phyloP scores from a whole-genome alignment of 2,797 vertebrate genomes.

The Sebastes taczanowskii region DNA sequence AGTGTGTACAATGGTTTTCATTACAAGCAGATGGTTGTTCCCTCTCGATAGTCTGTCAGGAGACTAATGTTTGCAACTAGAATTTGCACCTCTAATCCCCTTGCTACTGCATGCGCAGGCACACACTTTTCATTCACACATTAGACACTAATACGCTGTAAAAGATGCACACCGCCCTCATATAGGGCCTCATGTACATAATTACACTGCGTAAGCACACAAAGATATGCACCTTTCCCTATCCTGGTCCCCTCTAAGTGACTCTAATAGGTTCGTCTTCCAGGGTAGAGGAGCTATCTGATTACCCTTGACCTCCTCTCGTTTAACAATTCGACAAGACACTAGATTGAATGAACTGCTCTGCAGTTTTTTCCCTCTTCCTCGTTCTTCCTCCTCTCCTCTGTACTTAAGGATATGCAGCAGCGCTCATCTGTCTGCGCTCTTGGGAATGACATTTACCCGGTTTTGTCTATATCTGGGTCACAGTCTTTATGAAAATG shows the following conservation, averaged over 20 bases:
- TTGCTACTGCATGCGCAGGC: neutral
- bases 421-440: slow-evolving; percentile 26
- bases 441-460: slow-evolving; percentile 50
- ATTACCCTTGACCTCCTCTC: slow-evolving; percentile 62
- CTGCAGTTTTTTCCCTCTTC: neutral
- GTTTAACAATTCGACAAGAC: slow-evolving; percentile 30
- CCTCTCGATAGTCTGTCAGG: neutral
- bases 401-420: slow-evolving; percentile 27
- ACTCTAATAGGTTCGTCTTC: slow-evolving; percentile 41
- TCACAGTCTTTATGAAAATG: slow-evolving; percentile 59
- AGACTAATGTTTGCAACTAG: neutral
- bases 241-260: slow-evolving; percentile 30
- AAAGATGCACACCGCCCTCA: neutral
- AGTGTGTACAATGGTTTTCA: neutral
- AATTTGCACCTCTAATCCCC: slow-evolving; percentile 8
- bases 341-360: slow-evolving; percentile 16
- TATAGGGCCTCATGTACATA: slow-evolving; percentile 3
- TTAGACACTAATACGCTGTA: slow-evolving; percentile 10
- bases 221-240: slow-evolving; percentile 7
- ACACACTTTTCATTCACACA: slow-evolving; percentile 16
- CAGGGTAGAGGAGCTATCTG: slow-evolving; percentile 30
- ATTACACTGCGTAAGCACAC: slow-evolving; percentile 26
- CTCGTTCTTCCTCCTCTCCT: neutral
- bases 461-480: slow-evolving; percentile 63
- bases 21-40: neutral